Conservation (phyloP, 2,797 vertebrate species). For the Onychomys arenicola region DNA sequence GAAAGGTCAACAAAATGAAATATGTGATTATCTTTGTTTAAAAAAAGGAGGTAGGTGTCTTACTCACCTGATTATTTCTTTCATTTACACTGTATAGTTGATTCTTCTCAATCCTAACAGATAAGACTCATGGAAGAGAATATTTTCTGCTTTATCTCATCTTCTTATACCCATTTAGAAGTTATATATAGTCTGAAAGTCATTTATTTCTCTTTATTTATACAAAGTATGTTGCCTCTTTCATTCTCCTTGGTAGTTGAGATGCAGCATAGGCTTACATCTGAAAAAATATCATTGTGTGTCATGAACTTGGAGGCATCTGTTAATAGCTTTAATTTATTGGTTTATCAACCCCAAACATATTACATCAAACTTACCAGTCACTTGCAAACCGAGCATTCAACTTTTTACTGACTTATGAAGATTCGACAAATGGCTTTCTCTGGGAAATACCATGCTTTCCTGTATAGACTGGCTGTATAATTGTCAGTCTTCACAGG, state of each 20-base stretch:
- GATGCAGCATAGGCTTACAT: neutral
- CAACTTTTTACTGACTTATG: neutral
- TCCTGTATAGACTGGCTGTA: neutral
- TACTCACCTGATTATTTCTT: neutral
- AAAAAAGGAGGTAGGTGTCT: neutral
- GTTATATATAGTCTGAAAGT: neutral
- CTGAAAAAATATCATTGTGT: neutral
- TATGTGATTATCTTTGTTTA: neutral
- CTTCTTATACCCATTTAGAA: neutral
- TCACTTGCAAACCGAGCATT: conserved; percentile 32
- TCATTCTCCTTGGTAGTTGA: neutral
- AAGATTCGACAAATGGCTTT: conserved; percentile 2
- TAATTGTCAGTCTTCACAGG: neutral
- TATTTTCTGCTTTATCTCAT: neutral
- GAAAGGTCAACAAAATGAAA: neutral
- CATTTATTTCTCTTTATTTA: neutral
- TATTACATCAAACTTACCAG: neutral
- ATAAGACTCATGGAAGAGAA: neutral
- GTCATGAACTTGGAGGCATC: neutral
- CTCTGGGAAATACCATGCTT: neutral
- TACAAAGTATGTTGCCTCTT: neutral
- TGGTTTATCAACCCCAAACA: neutral
- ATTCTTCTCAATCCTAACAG: neutral
- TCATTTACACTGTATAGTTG: neutral
- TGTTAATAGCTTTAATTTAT: conserved; percentile 1